phyloP scores from a whole-genome alignment of 2,797 vertebrate species.

The Neoniphon sammara region DNA sequence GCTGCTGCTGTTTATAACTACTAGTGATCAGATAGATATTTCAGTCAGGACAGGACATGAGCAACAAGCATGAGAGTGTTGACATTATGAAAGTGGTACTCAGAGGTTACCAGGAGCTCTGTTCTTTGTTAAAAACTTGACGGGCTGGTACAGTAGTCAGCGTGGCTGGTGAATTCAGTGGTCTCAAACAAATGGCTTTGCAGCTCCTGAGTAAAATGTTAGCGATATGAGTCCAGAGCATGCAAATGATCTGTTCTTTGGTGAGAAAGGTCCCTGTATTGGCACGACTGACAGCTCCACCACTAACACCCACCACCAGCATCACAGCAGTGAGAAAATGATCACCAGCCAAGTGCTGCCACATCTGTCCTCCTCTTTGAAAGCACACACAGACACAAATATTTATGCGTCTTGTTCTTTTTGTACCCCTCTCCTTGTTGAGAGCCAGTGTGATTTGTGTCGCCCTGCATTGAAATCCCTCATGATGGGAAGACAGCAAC shows the following conservation, averaged over 20 bases:
- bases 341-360: constrained; percentile 38
- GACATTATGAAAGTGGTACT: no score
- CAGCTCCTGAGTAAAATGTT: background rate
- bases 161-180: no score
- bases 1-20: constrained; percentile 21
- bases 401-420: constrained; percentile 19
- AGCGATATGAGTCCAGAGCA: constrained; percentile 16
- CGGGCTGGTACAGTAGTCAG: no score
- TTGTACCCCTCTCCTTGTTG: background rate
- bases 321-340: constrained; percentile 52
- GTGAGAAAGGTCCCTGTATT: constrained; percentile 31
- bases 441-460: constrained; percentile 24
- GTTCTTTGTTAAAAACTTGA: no score
- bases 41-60: constrained; percentile 34
- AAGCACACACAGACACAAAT: constrained; percentile 16
- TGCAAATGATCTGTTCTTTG: constrained; percentile 27
- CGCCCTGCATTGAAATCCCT: constrained; percentile 6
- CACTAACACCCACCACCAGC: constrained; percentile 34
- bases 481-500: constrained; percentile 27
- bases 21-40: constrained; percentile 23
- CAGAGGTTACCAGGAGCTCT: no score
- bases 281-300: background rate
- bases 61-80: no score
- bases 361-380: constrained; percentile 10
- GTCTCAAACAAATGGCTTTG: background rate